Percentiles rank a stretch among this genome's conserved stretches.
Evolutionary conservation across 2,888 invertebrate genomes (phyloP).

Genomic region (Heliothis peltigera): DNA sequence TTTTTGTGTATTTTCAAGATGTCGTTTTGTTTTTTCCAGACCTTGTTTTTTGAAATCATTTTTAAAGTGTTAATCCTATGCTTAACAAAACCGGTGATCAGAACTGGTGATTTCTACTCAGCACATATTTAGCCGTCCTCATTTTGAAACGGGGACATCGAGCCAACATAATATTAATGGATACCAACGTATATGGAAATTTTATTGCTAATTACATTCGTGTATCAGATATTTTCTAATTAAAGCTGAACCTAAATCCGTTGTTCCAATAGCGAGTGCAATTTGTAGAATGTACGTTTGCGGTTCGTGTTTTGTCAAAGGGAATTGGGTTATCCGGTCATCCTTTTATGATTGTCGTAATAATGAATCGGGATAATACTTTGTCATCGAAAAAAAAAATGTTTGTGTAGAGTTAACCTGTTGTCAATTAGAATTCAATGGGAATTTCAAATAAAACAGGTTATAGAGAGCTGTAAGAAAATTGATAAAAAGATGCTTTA

Average conservation of each 20-base stretch:
- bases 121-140: conserved; percentile 11
- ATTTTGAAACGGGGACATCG: conserved; percentile 7
- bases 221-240: conserved; percentile 52
- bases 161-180: conserved; percentile 26
- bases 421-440: too few relatives aligned
- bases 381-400: too few relatives aligned
- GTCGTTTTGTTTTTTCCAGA: too few relatives aligned
- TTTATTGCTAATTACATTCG: conserved; percentile 48
- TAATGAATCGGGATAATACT: conserved; percentile 1
- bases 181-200: conserved; percentile 27
- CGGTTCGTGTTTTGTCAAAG: conserved; percentile 15
- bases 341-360: conserved; percentile 13
- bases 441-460: too few relatives aligned
- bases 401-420: too few relatives aligned
- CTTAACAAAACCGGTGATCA: background rate
- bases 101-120: conserved; percentile 14
- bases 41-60: too few relatives aligned
- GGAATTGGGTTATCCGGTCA: conserved; percentile 25
- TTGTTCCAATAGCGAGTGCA: conserved; percentile 27
- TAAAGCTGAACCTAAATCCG: conserved; percentile 46
- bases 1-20: too few relatives aligned
- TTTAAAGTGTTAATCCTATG: too few relatives aligned
- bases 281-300: conserved; percentile 34
- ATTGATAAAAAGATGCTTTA: too few relatives aligned
- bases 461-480: too few relatives aligned